A percentile compares a stretch with the other conserved stretches of the same genome.
Evolutionary conservation across 2,888 invertebrate genomes (phyloP).

Genomic region (Trissolcus japonicus): DNA sequence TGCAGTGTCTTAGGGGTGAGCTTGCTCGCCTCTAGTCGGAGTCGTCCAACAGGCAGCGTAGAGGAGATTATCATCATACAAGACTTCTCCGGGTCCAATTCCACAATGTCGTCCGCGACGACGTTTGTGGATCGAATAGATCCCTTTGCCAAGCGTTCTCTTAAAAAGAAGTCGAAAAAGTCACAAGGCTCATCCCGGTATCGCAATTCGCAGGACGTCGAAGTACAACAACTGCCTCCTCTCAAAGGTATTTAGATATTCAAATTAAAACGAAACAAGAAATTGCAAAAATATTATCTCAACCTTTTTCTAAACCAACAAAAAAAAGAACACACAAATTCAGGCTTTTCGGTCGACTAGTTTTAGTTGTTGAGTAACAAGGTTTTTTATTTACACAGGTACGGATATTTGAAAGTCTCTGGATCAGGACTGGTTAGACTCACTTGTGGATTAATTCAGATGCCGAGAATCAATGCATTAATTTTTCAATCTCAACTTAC

Average conservation of each 20-base stretch:
- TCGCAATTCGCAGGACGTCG: slow-evolving; percentile 98
- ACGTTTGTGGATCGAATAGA: slow-evolving; percentile 99
- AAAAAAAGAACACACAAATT: too few relatives aligned
- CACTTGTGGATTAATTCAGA: too few relatives aligned
- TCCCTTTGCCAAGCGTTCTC: slow-evolving; percentile 98
- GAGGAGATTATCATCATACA: slow-evolving; percentile 45
- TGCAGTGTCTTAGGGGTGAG: slow-evolving; percentile 56
- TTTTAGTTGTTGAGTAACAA: too few relatives aligned
- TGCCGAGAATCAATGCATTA: too few relatives aligned
- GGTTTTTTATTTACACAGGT: too few relatives aligned
- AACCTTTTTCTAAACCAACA: too few relatives aligned
- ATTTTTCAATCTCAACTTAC: too few relatives aligned
- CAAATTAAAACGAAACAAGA: not conserved
- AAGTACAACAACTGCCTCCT: slow-evolving; percentile 95
- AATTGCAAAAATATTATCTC: too few relatives aligned
- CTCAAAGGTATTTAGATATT: slow-evolving; percentile 88
- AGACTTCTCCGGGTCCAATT: slow-evolving; percentile 47
- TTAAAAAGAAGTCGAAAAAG: slow-evolving; percentile 98
- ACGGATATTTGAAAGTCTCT: too few relatives aligned
- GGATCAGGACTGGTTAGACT: too few relatives aligned
- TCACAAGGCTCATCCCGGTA: slow-evolving; percentile 99
- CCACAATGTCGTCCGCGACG: slow-evolving; percentile 83
- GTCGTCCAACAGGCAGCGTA: slow-evolving; percentile 7
- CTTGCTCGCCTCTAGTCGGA: slow-evolving; percentile 56
- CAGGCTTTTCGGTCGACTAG: too few relatives aligned